These are phyloP conservation scores for Lepisosteus osseus DNA, from an alignment of 2,113 vertebrate genomes.

Conservation along the genomic window DNA sequence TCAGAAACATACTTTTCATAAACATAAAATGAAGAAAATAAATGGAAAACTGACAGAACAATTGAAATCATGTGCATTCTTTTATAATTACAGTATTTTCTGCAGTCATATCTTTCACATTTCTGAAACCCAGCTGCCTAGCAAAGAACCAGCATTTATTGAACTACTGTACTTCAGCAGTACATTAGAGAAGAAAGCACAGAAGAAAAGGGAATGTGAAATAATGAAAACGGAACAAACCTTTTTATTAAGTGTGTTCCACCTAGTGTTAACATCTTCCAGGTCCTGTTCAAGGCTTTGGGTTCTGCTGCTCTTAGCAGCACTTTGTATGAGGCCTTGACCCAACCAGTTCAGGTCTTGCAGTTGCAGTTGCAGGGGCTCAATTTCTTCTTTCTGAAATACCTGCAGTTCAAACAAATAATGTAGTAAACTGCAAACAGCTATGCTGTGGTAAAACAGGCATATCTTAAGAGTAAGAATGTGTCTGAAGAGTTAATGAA, in stretches of 20 bases:
- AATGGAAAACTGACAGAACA: too few relatives aligned
- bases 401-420: conserved; percentile 59
- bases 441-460: too few relatives aligned
- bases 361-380: conserved; percentile 82
- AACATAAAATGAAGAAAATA: too few relatives aligned
- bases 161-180: too few relatives aligned
- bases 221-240: conserved; percentile 46
- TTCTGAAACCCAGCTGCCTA: background rate
- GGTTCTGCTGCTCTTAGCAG: conserved; percentile 78
- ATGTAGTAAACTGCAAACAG: background rate
- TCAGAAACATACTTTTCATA: too few relatives aligned
- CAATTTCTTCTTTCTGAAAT: conserved; percentile 93
- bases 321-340: conserved; percentile 91
- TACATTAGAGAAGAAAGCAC: too few relatives aligned
- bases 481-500: too few relatives aligned
- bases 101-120: too few relatives aligned
- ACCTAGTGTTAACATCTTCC: conserved; percentile 79
- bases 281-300: conserved; percentile 82
- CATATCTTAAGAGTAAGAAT: too few relatives aligned
- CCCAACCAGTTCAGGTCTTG: conserved; percentile 88
- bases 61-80: too few relatives aligned
- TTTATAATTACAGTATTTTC: too few relatives aligned
- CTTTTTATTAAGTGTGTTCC: conserved; percentile 97
- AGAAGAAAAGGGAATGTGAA: background rate
- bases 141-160: background rate